A percentile compares a stretch with the other conserved stretches of the same genome.
Conservation (phyloP, 2,888 invertebrate species). For the Dasypogon diadema region DNA sequence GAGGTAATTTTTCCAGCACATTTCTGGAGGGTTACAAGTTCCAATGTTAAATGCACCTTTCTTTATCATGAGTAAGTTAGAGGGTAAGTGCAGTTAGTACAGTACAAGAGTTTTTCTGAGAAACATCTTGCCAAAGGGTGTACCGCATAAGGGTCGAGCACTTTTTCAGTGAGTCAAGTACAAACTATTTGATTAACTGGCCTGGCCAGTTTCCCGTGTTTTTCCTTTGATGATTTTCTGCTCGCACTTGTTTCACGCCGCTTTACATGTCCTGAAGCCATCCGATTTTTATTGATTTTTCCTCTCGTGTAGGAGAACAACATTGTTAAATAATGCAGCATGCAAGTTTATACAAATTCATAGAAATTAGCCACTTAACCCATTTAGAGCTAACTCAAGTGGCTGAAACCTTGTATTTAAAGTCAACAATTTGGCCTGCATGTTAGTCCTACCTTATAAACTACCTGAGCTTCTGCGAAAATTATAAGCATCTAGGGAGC, state of each 20-base stretch:
- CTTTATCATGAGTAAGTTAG: background rate
- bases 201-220: background rate
- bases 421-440: background rate
- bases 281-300: slow-evolving; percentile 26
- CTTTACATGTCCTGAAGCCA: background rate
- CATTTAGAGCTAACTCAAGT: background rate
- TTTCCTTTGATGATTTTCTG: background rate
- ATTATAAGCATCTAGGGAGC: too few relatives aligned
- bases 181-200: background rate
- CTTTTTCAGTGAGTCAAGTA: slow-evolving; percentile 2
- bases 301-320: background rate
- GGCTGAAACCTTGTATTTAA: background rate
- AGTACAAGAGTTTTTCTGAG: background rate
- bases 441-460: too few relatives aligned
- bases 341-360: slow-evolving; percentile 3
- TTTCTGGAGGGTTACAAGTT: too few relatives aligned
- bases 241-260: background rate
- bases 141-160: background rate
- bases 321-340: slow-evolving; percentile 5
- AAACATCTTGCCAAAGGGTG: background rate
- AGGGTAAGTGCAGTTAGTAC: background rate
- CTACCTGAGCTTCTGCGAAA: too few relatives aligned
- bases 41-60: too few relatives aligned
- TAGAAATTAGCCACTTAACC: slow-evolving; percentile 29
- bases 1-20: too few relatives aligned